Base-by-base conservation (phyloP, 2,797 vertebrate species). In the Aythya fuligula region DNA sequence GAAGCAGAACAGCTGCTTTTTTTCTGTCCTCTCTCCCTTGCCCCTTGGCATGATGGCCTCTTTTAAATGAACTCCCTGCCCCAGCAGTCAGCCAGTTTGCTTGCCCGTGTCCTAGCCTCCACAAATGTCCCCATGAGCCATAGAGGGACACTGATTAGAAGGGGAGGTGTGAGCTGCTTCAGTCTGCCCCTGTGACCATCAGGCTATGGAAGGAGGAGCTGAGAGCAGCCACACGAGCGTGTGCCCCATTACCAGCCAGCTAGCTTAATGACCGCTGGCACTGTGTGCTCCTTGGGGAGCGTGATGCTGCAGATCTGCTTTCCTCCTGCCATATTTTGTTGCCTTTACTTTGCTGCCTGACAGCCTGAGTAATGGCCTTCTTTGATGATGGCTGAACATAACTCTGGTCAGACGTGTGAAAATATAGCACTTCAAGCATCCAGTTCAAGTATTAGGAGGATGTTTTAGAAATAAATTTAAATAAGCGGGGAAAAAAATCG, bases 1-100 rank as follows among this genome's bases (percentile, higher is more conserved):
- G 86, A 93, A 93, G 86, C 74, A 80, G 81, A 93, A 61, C 88
- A 92, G 67, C 92, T 95, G 90, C 66, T 87, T 53, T 67, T 93
- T 93, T 64, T 49, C 43, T 64, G n/a, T 85, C 64, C 53, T 90
- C 39, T 64, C 39, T 95, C 14, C 74, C 58, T 51, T 95, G 4
- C 47, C 70, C 20, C 1, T 43, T 76, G 90, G 77, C 92, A 71
- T 0, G 7, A 86, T 84, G 70, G 60, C 43, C 60, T 91, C 67
- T 77, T 85, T 60, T 51, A 39, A 49, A 34, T 58, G 78, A 94
- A 36, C 20, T 66, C 64, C 11, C 10, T 41, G 71, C 64, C 47
- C 83, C 67, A 74, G 58, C 77, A 78, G 12, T 45, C 60, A 77
- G 65, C 61, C 82, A 85, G 65, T 66, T 85, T 30, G 49, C 78